Percentiles rank a stretch among this genome's conserved stretches.
Evolutionary conservation across 1,140 invertebrate genomes (phyloP).

Genomic region (Drosophila tani): DNA sequence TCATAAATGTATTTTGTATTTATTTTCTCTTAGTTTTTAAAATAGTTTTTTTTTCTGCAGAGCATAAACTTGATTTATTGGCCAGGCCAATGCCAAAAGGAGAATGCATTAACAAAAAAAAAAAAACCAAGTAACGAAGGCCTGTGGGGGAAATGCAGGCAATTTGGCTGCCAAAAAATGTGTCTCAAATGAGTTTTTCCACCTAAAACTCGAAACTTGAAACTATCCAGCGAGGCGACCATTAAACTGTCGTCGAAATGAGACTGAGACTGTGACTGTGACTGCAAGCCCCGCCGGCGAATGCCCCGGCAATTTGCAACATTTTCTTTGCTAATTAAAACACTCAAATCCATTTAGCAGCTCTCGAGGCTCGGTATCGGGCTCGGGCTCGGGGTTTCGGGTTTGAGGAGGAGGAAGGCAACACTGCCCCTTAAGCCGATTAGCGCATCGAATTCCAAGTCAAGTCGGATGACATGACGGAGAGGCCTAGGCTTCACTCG

Average conservation of each 20-base stretch:
- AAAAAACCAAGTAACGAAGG: background rate
- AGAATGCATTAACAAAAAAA: conserved; percentile 54
- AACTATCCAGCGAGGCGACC: conserved; percentile 41
- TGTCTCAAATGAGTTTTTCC: conserved; percentile 45
- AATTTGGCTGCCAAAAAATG: conserved; percentile 49
- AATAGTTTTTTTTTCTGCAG: conserved; percentile 25
- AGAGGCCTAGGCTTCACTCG: conserved; percentile 17
- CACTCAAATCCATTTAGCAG: conserved; percentile 77
- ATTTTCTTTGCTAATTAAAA: conserved; percentile 79
- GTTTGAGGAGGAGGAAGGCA: background rate
- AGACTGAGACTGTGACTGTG: conserved; percentile 14
- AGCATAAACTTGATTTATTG: conserved; percentile 78
- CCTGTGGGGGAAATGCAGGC: background rate
- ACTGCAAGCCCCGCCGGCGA: conserved; percentile 26
- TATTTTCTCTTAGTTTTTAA: conserved; percentile 38
- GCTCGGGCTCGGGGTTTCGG: background rate
- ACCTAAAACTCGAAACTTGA: conserved; percentile 41
- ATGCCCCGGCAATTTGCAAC: conserved; percentile 55
- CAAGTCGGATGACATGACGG: conserved; percentile 41
- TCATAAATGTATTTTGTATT: conserved; percentile 50
- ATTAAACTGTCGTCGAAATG: conserved; percentile 53
- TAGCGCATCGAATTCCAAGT: conserved; percentile 57
- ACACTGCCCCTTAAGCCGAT: conserved; percentile 55
- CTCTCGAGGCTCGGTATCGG: background rate
- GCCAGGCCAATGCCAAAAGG: conserved; percentile 65